Conservation (phyloP, 2,888 invertebrate species). For the Ypsolopha sequella region DNA sequence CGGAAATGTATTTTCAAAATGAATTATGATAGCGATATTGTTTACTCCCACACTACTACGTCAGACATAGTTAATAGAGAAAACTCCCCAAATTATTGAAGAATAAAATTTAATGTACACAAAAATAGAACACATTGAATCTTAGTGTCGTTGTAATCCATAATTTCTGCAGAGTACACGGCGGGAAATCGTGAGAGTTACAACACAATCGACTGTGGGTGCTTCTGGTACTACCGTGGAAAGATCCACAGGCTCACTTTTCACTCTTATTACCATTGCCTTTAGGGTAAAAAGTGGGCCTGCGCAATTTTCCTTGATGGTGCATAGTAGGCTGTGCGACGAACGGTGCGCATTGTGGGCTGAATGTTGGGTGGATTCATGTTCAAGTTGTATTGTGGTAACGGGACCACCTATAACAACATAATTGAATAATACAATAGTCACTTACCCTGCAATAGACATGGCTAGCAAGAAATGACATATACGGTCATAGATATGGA, state of each 20-base stretch:
- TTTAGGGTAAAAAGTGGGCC: no score
- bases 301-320: no score
- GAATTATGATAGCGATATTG: no score
- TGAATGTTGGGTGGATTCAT: background rate
- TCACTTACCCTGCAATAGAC: background rate
- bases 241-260: background rate
- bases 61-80: no score
- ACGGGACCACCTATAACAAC: background rate
- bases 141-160: background rate
- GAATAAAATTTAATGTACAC: background rate
- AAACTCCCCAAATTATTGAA: no score
- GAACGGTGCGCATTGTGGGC: background rate
- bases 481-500: no score
- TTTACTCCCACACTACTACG: no score
- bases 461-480: no score
- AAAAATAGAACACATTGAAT: background rate
- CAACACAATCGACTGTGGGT: slow-evolving; percentile 1
- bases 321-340: no score
- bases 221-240: background rate
- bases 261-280: no score
- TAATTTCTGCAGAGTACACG: background rate
- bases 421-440: background rate
- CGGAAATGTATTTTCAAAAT: no score
- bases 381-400: background rate
- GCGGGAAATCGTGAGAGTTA: background rate